phyloP scores from a whole-genome alignment of 2,113 vertebrate genomes.

The Cettia cetti region DNA sequence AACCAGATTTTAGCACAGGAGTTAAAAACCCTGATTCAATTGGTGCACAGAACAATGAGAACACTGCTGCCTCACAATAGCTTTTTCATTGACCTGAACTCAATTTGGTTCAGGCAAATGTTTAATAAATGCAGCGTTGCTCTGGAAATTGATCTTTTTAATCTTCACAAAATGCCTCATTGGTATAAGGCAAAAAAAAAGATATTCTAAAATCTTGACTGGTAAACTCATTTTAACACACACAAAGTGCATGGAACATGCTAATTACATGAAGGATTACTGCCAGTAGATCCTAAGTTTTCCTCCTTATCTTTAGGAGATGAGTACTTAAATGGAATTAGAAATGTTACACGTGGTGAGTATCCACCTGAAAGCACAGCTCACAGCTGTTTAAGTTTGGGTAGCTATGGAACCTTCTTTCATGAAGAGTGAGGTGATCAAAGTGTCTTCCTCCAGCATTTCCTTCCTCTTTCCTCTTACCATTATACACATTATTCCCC shows the following conservation, averaged over 20 bases:
- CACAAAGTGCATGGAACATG: background rate
- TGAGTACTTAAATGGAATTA: background rate
- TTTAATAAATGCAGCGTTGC: background rate
- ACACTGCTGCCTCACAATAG: rapidly evolving
- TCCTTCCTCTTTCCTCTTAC: background rate
- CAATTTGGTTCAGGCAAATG: background rate
- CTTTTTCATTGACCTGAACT: background rate
- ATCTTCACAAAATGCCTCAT: background rate
- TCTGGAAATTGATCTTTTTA: background rate
- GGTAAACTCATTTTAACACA: background rate
- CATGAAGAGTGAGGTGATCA: background rate
- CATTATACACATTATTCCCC: background rate
- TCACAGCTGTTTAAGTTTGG: background rate
- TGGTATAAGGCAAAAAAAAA: background rate
- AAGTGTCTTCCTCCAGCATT: background rate
- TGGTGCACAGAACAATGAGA: background rate
- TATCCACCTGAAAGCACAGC: background rate
- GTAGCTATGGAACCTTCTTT: background rate
- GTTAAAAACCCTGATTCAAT: background rate
- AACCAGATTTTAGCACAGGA: background rate
- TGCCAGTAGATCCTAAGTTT: rapidly evolving
- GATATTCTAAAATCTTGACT: background rate
- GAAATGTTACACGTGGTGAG: background rate
- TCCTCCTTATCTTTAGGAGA: background rate
- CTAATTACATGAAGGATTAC: too few species aligned